Base-by-base conservation (phyloP, 2,113 vertebrate species). In the Gracilinanus agilis region DNA sequence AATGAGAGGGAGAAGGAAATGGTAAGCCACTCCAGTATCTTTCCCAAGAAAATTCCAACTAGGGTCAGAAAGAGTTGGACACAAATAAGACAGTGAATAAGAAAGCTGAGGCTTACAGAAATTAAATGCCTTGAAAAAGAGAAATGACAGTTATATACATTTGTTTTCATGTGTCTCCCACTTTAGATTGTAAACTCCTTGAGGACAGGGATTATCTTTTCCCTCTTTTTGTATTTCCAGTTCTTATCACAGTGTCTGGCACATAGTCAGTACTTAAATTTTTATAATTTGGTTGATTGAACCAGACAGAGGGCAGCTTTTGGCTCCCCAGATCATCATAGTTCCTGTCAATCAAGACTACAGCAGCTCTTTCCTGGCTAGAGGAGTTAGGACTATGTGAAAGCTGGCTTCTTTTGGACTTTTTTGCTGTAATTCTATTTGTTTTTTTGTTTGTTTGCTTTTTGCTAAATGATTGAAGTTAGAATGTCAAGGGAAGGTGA, bases 401-500 rank as follows among this genome's bases (percentile, higher is more conserved):
- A 93, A 88, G 9, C 9, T 24, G 34, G 56, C 61, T 5, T 89
- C 54, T 53, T 67, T 24, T 0, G 12, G 3, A 5, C 3, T n/a
- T 23, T 55, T 21, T 90, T 55, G 90, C 83, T 94, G 53, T 92
- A 54, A 49, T 56, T 56, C 24, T 67, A 0, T 3, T 61, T 25
- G 25, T 25, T 27, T 58, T 58, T 23, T 92, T 83, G 34, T 10
- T 53, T 54, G 27, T 21, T 75, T 92, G 90, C 40, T 2, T n/a
- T 88, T 95, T 54, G 16, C 49, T 49, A 24, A 25, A 61, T 90
- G 58, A 44, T n/a, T 44, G 21, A n/a, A 75, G 12, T 54, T 96
- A 75, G 88, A 24, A 40, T 88, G 91, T 27, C 56, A 95, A 96
- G n/a, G 92, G 49, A 53, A 88, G 93, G 90, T 53, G 19, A 49